phyloP scores from a whole-genome alignment of 2,113 vertebrate genomes.

The Oryzias woworae region DNA sequence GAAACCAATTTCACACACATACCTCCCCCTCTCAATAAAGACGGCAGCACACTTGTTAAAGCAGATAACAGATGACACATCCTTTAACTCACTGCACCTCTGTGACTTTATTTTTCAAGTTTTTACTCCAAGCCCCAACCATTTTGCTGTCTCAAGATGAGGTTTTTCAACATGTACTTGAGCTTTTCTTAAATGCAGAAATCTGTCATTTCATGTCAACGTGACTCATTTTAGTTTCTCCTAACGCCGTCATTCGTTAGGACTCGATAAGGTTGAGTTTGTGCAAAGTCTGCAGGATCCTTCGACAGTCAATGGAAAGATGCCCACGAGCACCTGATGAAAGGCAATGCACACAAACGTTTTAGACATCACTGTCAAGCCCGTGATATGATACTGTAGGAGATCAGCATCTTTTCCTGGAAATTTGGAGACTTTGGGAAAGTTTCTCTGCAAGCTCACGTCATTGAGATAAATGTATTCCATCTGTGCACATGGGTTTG shows the following conservation, averaged over 20 bases:
- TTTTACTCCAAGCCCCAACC: not conserved
- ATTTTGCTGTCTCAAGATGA: too few species aligned
- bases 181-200: too few species aligned
- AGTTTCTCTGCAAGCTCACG: not conserved
- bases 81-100: not conserved
- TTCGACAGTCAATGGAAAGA: too few species aligned
- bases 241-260: too few species aligned
- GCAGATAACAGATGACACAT: constrained; percentile 47
- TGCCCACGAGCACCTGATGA: too few species aligned
- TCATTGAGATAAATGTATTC: not conserved
- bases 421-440: not conserved
- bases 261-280: too few species aligned
- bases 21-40: constrained; percentile 27
- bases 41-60: constrained; percentile 26
- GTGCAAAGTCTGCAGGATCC: too few species aligned
- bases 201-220: too few species aligned
- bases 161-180: too few species aligned
- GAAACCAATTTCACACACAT: constrained; percentile 47
- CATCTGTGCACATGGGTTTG: constrained; percentile 14
- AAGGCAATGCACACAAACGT: too few species aligned
- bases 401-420: not conserved
- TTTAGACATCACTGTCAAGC: not conserved
- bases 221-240: too few species aligned
- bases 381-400: not conserved
- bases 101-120: not conserved